phyloP scores from a whole-genome alignment of 2,888 invertebrate genomes.

The Lasioglossum villosulum region DNA sequence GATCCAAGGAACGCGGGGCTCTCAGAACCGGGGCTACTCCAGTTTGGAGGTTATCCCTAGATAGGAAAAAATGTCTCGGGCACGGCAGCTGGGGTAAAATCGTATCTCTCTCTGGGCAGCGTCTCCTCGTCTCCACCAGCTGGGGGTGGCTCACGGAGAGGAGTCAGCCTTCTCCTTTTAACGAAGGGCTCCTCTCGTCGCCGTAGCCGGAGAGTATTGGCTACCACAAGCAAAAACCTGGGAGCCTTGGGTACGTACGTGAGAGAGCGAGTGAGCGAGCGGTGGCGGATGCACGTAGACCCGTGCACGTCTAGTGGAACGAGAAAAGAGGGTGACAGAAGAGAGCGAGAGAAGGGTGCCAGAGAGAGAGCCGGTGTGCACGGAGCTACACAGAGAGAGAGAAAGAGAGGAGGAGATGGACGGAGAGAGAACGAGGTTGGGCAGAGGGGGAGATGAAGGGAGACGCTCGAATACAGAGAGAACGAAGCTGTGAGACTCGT shows the following conservation, averaged over 20 bases:
- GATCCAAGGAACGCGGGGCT: constrained; percentile 51
- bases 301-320: constrained; percentile 62
- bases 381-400: constrained; percentile 18
- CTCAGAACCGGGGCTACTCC: constrained; percentile 69
- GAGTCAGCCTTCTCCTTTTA: constrained; percentile 47
- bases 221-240: constrained; percentile 78
- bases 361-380: constrained; percentile 62
- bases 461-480: constrained; percentile 70
- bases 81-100: constrained; percentile 78
- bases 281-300: constrained; percentile 50
- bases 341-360: constrained; percentile 30
- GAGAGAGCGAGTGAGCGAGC: constrained; percentile 37
- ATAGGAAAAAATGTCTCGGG: constrained; percentile 77
- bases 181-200: constrained; percentile 64
- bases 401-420: constrained; percentile 55
- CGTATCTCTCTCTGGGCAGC: constrained; percentile 70
- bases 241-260: constrained; percentile 61
- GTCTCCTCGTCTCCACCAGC: constrained; percentile 20
- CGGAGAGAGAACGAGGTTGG: constrained; percentile 8
- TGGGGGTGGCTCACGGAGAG: background rate
- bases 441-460: constrained; percentile 44
- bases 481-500: constrained; percentile 78
- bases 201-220: constrained; percentile 77
- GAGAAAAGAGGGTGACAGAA: constrained; percentile 68
- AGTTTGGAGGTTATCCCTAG: constrained; percentile 79